Evolutionary conservation across 1,140 invertebrate species (phyloP), one percentile per base, ranked within the genome.

Genomic region (Trachymyrmex septentrionalis): DNA sequence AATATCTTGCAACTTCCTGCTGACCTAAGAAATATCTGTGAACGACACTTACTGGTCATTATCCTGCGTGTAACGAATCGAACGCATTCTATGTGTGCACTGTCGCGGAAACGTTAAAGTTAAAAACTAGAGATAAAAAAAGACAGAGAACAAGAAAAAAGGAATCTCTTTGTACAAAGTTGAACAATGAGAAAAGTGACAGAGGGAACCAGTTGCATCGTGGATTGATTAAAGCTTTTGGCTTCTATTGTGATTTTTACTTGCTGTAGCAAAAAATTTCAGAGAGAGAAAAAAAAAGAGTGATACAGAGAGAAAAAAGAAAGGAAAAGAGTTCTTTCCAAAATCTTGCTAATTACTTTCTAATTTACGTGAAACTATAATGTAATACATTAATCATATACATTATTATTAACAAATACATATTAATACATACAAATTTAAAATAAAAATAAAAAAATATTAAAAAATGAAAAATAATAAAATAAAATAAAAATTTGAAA

Each of bases 11-110:
- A 72, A 86, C 67, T 89, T 78, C 59, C 88, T 72, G 80, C 80
- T 63, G 63, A 61, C 55, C 53, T 53, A 69, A 44, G 61, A 85
- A 88, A 44, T 63, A 63, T 66, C 77, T 85, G 53, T 48, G 85
- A 77, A 82, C 69, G 76, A 77, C 71, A 53, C 53, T 59, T 84
- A 50, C 44, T 30, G 86, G 76, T 90, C 89, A 86, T 90, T 90
- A 88, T 69, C 27, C 38, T 84, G n/a, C 88, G n/a, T 27, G 88
- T 87, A 89, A 84, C 85, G 88, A 90, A 72, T 30, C 38, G 67
- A 48, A 73, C 61, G 61, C 77, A 66, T 77, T 78, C 75, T 85
- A 64, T 19, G 61, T 38, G 59, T 72, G 71, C 77, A 34, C 16
- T 64, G 44, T 66, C n/a, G 82, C 30, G 38, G 48, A 69, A 76